These are phyloP conservation scores for Oligia latruncula DNA, from an alignment of 2,888 invertebrate species.

Conservation along the genomic window DNA sequence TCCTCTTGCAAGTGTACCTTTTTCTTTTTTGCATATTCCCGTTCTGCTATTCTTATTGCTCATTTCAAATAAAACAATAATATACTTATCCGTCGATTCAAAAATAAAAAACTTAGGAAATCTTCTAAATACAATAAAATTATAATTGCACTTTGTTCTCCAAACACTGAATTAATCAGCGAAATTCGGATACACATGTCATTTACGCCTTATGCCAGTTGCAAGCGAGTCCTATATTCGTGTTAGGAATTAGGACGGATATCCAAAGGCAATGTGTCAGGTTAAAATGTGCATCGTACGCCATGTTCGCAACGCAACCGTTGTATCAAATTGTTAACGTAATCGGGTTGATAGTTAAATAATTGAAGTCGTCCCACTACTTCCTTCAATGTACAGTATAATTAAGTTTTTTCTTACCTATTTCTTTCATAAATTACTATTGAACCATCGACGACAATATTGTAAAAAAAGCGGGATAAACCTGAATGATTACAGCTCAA, in stretches of 20 bases:
- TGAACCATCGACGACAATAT: too few species aligned
- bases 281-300: constrained; percentile 46
- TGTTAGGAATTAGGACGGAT: constrained; percentile 14
- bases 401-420: too few species aligned
- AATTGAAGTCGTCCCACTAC: background rate
- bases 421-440: too few species aligned
- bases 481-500: too few species aligned
- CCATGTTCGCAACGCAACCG: background rate
- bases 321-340: too few species aligned
- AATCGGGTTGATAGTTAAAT: constrained; percentile 16
- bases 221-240: constrained; percentile 1
- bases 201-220: background rate
- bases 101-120: background rate
- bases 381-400: background rate
- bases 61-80: background rate
- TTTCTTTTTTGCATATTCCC: background rate
- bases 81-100: too few species aligned
- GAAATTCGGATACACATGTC: constrained; percentile 11
- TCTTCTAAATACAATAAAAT: background rate
- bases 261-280: constrained; percentile 41
- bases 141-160: background rate
- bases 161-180: constrained; percentile 7
- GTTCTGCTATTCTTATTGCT: background rate
- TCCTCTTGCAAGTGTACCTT: background rate
- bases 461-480: too few species aligned